phyloP scores from a whole-genome alignment of 2,113 vertebrate genomes.

The Corythaixoides concolor region DNA sequence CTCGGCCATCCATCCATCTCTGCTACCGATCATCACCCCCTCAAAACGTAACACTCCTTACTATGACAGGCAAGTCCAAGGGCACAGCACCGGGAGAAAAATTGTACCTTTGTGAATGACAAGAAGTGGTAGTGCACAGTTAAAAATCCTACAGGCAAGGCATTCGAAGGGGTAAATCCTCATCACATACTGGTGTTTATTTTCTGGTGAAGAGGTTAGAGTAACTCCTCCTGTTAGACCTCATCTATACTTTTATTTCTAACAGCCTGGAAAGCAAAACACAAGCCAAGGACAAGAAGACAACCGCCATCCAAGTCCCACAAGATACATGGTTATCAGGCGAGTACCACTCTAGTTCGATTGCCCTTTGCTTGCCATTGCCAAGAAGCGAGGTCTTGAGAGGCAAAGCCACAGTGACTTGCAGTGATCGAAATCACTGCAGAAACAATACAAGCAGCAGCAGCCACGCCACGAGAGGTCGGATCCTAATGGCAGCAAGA shows the following conservation, averaged over 20 bases:
- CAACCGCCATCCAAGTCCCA: fast-evolving
- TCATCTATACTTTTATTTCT: not conserved
- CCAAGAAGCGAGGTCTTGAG: not conserved
- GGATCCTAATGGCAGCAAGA: fast-evolving
- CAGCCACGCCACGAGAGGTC: not conserved
- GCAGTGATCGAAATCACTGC: constrained; percentile 31
- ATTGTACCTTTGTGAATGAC: not conserved
- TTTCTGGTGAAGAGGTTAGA: not conserved
- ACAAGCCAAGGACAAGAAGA: not conserved
- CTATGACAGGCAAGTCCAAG: not conserved
- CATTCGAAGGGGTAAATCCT: not conserved
- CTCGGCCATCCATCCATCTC: not conserved
- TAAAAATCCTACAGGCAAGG: not conserved
- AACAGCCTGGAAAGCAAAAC: not conserved
- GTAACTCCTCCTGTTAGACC: not conserved
- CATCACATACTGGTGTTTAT: not conserved
- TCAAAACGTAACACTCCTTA: not conserved
- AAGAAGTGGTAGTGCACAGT: not conserved
- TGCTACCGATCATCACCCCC: not conserved
- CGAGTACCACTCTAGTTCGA: not conserved
- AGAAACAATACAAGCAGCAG: not conserved
- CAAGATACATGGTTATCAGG: not conserved
- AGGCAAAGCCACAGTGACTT: not conserved
- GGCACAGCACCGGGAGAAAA: not conserved
- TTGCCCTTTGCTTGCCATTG: not conserved